Base-by-base conservation (phyloP, 2,888 invertebrate species). In the Adela reaumurella region DNA sequence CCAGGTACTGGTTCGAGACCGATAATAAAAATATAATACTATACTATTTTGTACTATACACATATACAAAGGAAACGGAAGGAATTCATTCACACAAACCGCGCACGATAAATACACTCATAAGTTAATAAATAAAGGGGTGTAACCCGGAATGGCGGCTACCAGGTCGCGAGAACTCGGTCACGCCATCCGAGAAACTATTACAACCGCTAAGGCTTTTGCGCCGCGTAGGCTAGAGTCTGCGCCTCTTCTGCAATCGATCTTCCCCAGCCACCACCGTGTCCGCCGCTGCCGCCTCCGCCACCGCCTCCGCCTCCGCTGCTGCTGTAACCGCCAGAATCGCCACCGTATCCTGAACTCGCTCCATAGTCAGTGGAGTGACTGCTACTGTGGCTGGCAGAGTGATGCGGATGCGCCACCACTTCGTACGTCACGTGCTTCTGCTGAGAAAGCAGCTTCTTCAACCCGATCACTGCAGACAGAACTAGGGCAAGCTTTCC, bases 351-450 rank as follows among this genome's bases (percentile, higher is more conserved):
- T 45, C 83, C 83, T 49, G 73, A 69, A 50, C 70, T 68, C 44
- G 72, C 70, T 54, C 76, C 67, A 56, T 82, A 81, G 49, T 74
- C 74, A 24, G n/a, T n/a, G 81, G 73, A 51, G 24, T 90, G 89
- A 59, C 87, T 85, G 55, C 89, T 87, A 49, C 84, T 83, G 51
- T 86, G 83, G 52, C 86, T 83, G 55, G 84, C 80, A 52, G 85
- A 82, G 66, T 91, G 90, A 60, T 91, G 91, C 48, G 92, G 91
- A 67, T 92, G 92, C 0, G 90, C 86, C 0, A 92, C 90, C 29
- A 92, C 92, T 65, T 92, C 92, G 63, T 92, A 92, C 3, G 92
- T 92, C 54, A 92, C 92, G 62, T 91, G 91, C 64, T 92, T 92
- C 70, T 90, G 88, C 62, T 88, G 87, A 2, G 88, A 86, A 55